Evolutionary conservation across 2,888 invertebrate genomes (phyloP).

Genomic region (Deilephila elpenor): DNA sequence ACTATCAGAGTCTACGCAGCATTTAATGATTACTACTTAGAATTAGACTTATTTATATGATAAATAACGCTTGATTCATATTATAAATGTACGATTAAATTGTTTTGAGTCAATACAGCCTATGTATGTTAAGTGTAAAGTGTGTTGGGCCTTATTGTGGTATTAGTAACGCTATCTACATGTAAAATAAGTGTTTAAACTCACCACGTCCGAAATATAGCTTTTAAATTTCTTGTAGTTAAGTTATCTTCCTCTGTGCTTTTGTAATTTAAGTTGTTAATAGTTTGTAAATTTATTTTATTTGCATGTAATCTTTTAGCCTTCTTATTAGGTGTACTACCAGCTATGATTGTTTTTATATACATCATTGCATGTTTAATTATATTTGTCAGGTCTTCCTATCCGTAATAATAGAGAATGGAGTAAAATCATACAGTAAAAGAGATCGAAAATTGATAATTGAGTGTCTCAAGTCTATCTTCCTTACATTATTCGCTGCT

Average conservation of each 20-base stretch:
- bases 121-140: conserved; percentile 41
- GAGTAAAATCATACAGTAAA: no score
- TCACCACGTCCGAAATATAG: conserved; percentile 75
- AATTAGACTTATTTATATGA: conserved; percentile 32
- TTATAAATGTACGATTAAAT: conserved; percentile 33
- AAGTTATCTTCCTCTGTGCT: conserved; percentile 24
- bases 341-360: background rate
- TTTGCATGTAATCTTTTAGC: conserved; percentile 4
- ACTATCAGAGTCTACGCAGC: conserved; percentile 19
- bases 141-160: conserved; percentile 59
- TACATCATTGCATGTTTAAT: no score
- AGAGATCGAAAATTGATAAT: no score
- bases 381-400: no score
- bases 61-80: conserved; percentile 35
- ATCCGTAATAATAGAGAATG: no score
- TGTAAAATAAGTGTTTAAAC: conserved; percentile 66
- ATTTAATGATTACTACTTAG: conserved; percentile 25
- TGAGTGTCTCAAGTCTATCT: no score
- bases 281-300: conserved; percentile 16
- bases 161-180: conserved; percentile 40
- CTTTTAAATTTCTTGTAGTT: conserved; percentile 34
- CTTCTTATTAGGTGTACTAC: background rate
- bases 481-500: background rate
- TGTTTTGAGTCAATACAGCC: conserved; percentile 42
- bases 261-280: conserved; percentile 14